Conservation (phyloP, 2,113 vertebrate species). For the Anas platyrhynchos region DNA sequence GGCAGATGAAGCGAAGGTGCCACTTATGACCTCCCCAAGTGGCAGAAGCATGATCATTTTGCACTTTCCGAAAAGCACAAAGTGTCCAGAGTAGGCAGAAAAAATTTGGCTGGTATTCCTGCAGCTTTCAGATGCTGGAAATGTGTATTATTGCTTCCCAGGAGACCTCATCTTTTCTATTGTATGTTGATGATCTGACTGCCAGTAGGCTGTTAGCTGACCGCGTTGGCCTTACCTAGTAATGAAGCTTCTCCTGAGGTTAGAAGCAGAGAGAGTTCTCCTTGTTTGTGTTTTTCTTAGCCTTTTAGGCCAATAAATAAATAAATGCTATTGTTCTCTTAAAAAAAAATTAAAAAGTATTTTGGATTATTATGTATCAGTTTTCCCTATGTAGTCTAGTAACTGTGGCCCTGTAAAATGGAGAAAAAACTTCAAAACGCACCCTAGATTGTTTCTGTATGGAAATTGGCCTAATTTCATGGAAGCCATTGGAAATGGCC, state of each 20-base stretch:
- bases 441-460: neutral
- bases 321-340: neutral
- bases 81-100: neutral
- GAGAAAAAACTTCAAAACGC: neutral
- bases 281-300: neutral
- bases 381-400: neutral
- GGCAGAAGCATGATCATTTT: neutral
- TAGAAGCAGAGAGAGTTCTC: neutral
- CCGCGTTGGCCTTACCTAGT: neutral
- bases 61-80: neutral
- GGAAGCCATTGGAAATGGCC: neutral
- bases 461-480: neutral
- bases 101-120: neutral
- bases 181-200: neutral
- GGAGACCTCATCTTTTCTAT: neutral
- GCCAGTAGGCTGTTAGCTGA: neutral
- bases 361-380: neutral
- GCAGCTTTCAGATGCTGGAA: neutral
- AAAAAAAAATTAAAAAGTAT: neutral
- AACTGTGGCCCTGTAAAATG: neutral
- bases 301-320: neutral
- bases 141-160: neutral
- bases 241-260: neutral
- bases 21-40: neutral
- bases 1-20: neutral